phyloP scores from a whole-genome alignment of 2,888 invertebrate species.

The Drosophila acutilabella region DNA sequence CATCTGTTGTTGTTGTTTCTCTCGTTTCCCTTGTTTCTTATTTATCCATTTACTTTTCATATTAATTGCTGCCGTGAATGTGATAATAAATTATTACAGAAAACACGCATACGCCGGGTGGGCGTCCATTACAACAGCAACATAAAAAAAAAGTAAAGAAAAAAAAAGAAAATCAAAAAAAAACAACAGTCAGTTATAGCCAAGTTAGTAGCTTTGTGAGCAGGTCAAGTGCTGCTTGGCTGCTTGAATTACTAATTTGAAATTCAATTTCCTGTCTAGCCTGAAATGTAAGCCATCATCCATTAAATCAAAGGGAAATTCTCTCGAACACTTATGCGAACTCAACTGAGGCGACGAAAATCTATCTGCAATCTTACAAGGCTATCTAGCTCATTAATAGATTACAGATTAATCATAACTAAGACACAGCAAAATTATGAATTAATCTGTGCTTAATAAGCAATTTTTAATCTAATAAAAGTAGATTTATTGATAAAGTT shows the following conservation, averaged over 20 bases:
- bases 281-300: constrained; percentile 5
- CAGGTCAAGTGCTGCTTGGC: constrained; percentile 40
- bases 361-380: constrained; percentile 20
- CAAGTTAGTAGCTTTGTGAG: constrained; percentile 37
- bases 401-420: constrained; percentile 12
- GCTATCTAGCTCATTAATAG: constrained; percentile 29
- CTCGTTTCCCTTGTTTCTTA: constrained; percentile 11
- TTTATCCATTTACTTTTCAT: constrained; percentile 58
- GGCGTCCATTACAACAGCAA: constrained; percentile 58
- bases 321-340: constrained; percentile 8
- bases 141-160: too few relatives aligned
- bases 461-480: neutral
- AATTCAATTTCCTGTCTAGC: constrained; percentile 46
- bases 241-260: constrained; percentile 21
- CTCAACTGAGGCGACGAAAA: constrained; percentile 14
- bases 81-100: constrained; percentile 80
- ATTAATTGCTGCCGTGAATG: constrained; percentile 78
- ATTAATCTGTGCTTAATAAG: neutral
- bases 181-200: constrained; percentile 36
- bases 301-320: constrained; percentile 14
- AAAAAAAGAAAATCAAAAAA: constrained; percentile 20
- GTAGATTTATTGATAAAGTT: neutral
- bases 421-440: neutral
- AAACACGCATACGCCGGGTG: constrained; percentile 63
- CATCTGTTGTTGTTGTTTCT: constrained; percentile 22